Evolutionary conservation across 2,888 invertebrate species (phyloP), one percentile per base, ranked within the genome.

Genomic region (Cyaniris semiargus): DNA sequence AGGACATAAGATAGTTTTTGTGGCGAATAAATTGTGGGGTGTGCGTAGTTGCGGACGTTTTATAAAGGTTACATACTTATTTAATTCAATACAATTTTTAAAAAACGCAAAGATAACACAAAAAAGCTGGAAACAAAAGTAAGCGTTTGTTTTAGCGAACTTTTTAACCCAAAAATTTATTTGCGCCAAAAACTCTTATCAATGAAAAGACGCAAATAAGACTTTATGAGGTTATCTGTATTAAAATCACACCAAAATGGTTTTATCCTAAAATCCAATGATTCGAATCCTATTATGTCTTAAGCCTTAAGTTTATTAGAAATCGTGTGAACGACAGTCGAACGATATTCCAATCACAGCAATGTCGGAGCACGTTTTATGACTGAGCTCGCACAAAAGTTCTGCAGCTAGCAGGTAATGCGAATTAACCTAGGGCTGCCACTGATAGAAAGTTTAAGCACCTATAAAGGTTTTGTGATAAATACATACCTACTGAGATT

Each of bases 291-390:
- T 66, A 66, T 66, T 66, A 66, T 27, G 66, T 66, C 66, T 66
- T 27, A 15, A 66, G 27, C 66, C 6, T 6, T 66, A 53, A 18
- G 53, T 53, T 53, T 53, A 66, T 66, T 31, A 66, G 66, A 31
- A 66, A 66, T 66, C 66, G 66, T 66, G 66, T 66, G 27, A 66
- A 66, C 27, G 66, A 66, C 66, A 27, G 27, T 5, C 66, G 18
- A 31, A n/a, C n/a, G n/a, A 18, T 66, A 27, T 66, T 31, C 6
- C 66, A 21, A 66, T 66, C 66, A 18, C 15, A 27, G 66, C 27
- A 66, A 66, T 66, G 31, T 66, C 27, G 1, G 31, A 48, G 48
- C 27, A 56, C 53, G 53, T 53, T 48, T 48, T 56, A 56, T 38
- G 23, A 27, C 10, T 4, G 21, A 31, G 53, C 53, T 21, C 75